Base-by-base conservation (phyloP, 1,140 invertebrate genomes). In the Goniozus legneri region DNA sequence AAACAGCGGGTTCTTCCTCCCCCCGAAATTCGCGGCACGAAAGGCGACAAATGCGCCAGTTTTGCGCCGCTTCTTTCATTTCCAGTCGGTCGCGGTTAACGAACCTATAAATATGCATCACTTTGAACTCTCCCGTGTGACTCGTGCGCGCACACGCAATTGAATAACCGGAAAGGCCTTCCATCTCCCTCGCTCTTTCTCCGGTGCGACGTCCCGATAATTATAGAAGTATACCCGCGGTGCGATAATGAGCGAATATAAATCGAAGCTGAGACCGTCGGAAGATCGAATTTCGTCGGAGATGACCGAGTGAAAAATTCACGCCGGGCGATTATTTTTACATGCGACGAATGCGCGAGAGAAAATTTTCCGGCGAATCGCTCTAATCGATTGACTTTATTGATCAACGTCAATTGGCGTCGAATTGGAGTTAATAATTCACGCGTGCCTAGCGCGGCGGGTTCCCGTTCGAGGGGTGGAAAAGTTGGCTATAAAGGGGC, bases 51-150 rank as follows among this genome's bases (percentile, higher is more conserved):
- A 2, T 8, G 19, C 36, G 21, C 14, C 18, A 36, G 18, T 47
- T 37, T 35, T 52, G n/a, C 41, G 36, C 8, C 33, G 39, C n/a
- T 36, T 58, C 51, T 58, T 44, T 54, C 54, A 52, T 54, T 62
- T 49, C 35, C 38, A 45, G 22, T 16, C n/a, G 30, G 19, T 31
- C 8, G 16, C 13, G 2, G 7, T 47, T 51, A 68, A 65, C 56
- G 60, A 66, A 58, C 65, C 52, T 66, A 65, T 68, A 65, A 68
- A 68, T 68, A 67, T 63, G 58, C 58, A 63, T 65, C 35, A 35
- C 54, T 65, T 65, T 63, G 63, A 67, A 65, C 56, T 10, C 4
- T 64, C 44, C 8, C 43, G 47, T 52, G 40, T 54, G 53, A 57
- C 54, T 54, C 18, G 44, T n/a, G n/a, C n/a, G n/a, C 31, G 44